Percentiles rank a stretch among this genome's conserved stretches.
Conservation (phyloP, 92 coral and sea anemone genomes). For the Phenganax stokvisi region DNA sequence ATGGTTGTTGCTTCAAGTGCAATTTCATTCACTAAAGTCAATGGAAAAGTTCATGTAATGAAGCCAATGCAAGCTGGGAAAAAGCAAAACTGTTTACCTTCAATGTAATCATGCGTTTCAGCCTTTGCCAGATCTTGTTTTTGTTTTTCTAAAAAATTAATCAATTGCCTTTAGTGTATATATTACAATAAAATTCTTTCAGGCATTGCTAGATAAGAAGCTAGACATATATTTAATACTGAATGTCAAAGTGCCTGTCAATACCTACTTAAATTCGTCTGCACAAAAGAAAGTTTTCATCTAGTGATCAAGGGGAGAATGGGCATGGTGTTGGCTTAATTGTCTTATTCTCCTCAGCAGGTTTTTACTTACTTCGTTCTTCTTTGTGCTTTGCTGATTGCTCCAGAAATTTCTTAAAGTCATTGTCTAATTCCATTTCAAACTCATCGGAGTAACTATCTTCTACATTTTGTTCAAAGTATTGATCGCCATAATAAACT, state of each 20-base stretch:
- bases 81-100: slow-evolving; percentile 50
- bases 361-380: slow-evolving; percentile 60
- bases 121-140: slow-evolving; percentile 18
- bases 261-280: too few species aligned
- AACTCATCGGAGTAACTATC: slow-evolving; percentile 34
- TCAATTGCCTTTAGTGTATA: neutral
- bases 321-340: too few species aligned
- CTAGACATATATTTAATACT: too few species aligned
- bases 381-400: slow-evolving; percentile 81
- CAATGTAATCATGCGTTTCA: slow-evolving; percentile 65
- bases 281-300: too few species aligned
- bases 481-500: slow-evolving; percentile 1
- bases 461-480: slow-evolving; percentile 1
- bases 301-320: too few species aligned
- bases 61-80: neutral
- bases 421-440: slow-evolving; percentile 71
- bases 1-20: slow-evolving; percentile 64
- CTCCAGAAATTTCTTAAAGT: slow-evolving; percentile 74
- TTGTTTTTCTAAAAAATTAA: slow-evolving; percentile 3
- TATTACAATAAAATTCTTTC: too few species aligned
- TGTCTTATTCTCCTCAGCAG: neutral
- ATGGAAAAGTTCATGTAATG: neutral
- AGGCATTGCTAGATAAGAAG: too few species aligned
- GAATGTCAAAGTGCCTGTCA: too few species aligned
- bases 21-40: slow-evolving; percentile 63